A percentile compares a stretch with the other conserved stretches of the same genome.
These are phyloP conservation scores for Diploptera punctata DNA, from an alignment of 2,888 invertebrate species.

Conservation along the genomic window DNA sequence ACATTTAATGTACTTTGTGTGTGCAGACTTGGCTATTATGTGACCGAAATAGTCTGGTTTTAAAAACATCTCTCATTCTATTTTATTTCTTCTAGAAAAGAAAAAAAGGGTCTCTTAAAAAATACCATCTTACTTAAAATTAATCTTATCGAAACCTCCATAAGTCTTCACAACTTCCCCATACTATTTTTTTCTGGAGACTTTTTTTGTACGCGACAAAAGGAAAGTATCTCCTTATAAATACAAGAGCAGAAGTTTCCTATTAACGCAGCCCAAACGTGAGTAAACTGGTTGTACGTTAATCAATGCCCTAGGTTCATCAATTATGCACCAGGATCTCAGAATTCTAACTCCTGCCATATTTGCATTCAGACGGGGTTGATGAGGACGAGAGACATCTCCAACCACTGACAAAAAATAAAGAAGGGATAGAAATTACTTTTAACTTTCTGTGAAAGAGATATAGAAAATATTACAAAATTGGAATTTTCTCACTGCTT, in stretches of 20 bases:
- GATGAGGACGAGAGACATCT: background rate
- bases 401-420: background rate
- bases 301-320: constrained; percentile 46
- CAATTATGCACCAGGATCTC: constrained; percentile 47
- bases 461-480: no score
- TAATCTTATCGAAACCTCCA: constrained; percentile 61
- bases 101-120: background rate
- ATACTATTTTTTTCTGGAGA: constrained; percentile 54
- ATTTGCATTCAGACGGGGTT: constrained; percentile 19
- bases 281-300: constrained; percentile 45
- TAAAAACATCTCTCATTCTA: background rate
- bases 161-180: constrained; percentile 61
- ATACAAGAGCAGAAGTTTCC: constrained; percentile 51
- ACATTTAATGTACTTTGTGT: no score
- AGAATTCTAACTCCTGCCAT: constrained; percentile 6
- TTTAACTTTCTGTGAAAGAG: no score
- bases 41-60: background rate
- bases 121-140: constrained; percentile 54
- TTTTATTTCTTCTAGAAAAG: background rate
- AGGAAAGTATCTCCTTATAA: constrained; percentile 15
- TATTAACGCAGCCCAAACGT: constrained; percentile 49
- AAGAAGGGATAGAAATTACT: no score
- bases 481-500: no score
- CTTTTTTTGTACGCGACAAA: background rate
- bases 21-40: no score